phyloP scores from a whole-genome alignment of 2,888 invertebrate species.

The Andrena praecox region DNA sequence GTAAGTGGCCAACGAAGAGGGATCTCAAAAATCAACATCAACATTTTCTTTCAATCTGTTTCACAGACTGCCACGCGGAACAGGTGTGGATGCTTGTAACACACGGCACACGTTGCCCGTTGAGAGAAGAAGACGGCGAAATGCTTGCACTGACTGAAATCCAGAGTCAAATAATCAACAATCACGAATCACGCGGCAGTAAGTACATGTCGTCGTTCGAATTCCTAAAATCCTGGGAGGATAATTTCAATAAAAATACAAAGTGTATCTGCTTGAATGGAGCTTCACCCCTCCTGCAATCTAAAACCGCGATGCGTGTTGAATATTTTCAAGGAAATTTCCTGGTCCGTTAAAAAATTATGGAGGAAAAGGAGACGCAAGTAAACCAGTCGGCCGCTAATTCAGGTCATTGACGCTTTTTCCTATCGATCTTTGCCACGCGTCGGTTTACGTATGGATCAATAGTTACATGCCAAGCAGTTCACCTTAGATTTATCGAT shows the following conservation, averaged over 20 bases:
- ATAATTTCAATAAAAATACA: not conserved
- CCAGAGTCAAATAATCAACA: slow-evolving; percentile 88
- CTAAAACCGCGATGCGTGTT: not conserved
- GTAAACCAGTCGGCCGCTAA: slow-evolving; percentile 27
- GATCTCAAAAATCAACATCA: too few species aligned
- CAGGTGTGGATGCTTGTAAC: slow-evolving; percentile 91
- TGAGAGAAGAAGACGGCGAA: slow-evolving; percentile 86
- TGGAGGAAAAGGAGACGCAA: slow-evolving; percentile 15
- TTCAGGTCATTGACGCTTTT: slow-evolving; percentile 60
- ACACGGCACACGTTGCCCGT: slow-evolving; percentile 90
- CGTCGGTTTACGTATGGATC: slow-evolving; percentile 46
- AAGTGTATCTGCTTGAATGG: not conserved
- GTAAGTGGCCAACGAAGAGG: slow-evolving; percentile 84
- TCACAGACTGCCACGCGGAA: slow-evolving; percentile 89
- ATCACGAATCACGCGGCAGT: slow-evolving; percentile 88
- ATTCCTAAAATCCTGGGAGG: not conserved
- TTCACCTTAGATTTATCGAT: slow-evolving; percentile 30
- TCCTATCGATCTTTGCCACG: slow-evolving; percentile 48
- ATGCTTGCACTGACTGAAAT: slow-evolving; percentile 87
- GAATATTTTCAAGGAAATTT: not conserved
- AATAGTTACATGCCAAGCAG: slow-evolving; percentile 29
- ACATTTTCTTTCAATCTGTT: not conserved
- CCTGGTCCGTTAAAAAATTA: not conserved
- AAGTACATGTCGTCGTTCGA: slow-evolving; percentile 72
- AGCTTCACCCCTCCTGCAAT: not conserved